phyloP scores from a whole-genome alignment of 1,140 invertebrate species.

The Drosophila persimilis region DNA sequence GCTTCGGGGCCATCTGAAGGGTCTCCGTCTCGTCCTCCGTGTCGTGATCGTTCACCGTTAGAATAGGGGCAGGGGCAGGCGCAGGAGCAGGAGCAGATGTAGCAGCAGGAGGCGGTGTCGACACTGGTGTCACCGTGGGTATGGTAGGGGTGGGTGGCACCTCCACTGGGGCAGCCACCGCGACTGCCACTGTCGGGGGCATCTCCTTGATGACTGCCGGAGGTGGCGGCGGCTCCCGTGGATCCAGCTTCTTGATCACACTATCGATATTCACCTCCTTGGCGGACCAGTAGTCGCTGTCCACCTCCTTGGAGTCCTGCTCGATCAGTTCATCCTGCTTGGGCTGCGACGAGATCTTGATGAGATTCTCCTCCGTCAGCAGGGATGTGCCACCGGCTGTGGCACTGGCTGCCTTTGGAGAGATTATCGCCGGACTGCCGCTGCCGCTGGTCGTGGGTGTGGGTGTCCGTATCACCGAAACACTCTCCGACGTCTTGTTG shows the following conservation, averaged over 20 bases:
- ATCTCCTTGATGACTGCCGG: slow-evolving; percentile 60
- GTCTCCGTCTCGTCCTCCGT: slow-evolving; percentile 80
- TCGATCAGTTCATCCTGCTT: slow-evolving; percentile 73
- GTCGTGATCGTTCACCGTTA: slow-evolving; percentile 62
- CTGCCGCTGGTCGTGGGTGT: slow-evolving; percentile 56
- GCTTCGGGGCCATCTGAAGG: slow-evolving; percentile 46
- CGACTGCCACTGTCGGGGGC: slow-evolving; percentile 24
- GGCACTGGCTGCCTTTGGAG: slow-evolving; percentile 34
- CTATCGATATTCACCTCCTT: slow-evolving; percentile 90
- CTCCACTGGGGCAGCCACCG: slow-evolving; percentile 40
- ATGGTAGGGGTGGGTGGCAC: neutral
- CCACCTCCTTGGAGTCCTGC: slow-evolving; percentile 85
- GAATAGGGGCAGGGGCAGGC: neutral
- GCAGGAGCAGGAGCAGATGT: too few species aligned
- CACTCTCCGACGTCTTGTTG: slow-evolving; percentile 64
- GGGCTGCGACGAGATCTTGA: slow-evolving; percentile 82
- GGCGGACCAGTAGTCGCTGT: slow-evolving; percentile 90
- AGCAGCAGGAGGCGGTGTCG: neutral
- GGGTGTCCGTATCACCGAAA: slow-evolving; percentile 72
- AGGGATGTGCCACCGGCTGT: slow-evolving; percentile 34
- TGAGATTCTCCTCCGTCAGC: slow-evolving; percentile 77
- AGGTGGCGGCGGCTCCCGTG: slow-evolving; percentile 43
- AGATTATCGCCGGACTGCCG: slow-evolving; percentile 30
- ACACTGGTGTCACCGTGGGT: neutral
- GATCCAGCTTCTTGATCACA: slow-evolving; percentile 90